These are phyloP conservation scores for Aromia moschata DNA, from an alignment of 2,888 invertebrate genomes.

Conservation along the genomic window DNA sequence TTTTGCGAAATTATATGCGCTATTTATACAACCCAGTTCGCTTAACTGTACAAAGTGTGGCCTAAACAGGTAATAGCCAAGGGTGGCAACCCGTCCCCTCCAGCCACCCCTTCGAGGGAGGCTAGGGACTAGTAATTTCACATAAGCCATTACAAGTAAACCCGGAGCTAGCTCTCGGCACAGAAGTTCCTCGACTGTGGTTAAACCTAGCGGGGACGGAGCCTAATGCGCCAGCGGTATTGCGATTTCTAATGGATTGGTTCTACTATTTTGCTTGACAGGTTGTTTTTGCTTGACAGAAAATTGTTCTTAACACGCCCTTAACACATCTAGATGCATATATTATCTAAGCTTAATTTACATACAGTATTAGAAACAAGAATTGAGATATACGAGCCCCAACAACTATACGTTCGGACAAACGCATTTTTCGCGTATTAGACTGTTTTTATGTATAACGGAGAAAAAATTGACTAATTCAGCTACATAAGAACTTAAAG, in stretches of 20 bases:
- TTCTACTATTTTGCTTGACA: not conserved
- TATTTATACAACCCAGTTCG: constrained; percentile 41
- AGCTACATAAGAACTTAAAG: no score
- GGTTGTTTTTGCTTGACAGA: no score
- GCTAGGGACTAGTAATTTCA: constrained; percentile 38
- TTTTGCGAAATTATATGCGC: constrained; percentile 18
- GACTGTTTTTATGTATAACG: no score
- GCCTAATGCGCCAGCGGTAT: not conserved
- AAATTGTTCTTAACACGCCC: no score
- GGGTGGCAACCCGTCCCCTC: constrained; percentile 31
- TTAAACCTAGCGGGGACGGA: constrained; percentile 5
- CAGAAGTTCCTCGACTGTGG: constrained; percentile 23
- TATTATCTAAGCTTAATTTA: no score
- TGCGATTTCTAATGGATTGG: not conserved
- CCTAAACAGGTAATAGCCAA: constrained; percentile 44
- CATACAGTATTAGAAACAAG: no score
- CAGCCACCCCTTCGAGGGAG: constrained; percentile 24
- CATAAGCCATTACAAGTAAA: constrained; percentile 39
- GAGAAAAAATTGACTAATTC: no score
- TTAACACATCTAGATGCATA: no score
- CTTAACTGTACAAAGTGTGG: constrained; percentile 46
- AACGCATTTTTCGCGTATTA: no score
- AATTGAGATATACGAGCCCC: no score
- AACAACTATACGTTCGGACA: no score
- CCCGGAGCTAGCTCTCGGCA: constrained; percentile 25